Percentiles rank a stretch among this genome's conserved stretches.
Conservation (phyloP, 2,113 vertebrate species). For the Tor tambroides region DNA sequence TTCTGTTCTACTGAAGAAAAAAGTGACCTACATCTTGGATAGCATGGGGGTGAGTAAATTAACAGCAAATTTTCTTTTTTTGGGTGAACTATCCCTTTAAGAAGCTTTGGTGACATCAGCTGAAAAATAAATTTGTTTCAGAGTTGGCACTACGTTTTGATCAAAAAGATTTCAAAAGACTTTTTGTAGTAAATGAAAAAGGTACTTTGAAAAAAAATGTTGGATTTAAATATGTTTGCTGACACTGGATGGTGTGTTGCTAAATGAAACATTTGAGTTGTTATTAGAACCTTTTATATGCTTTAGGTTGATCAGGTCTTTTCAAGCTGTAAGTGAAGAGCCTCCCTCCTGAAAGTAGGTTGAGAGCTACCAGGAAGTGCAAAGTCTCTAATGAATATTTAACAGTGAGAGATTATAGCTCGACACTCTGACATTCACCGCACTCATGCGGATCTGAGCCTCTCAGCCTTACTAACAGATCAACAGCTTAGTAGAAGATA, state of each 20-base stretch:
- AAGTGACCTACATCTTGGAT: too few relatives aligned
- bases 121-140: not conserved
- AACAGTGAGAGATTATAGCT: conserved; percentile 19
- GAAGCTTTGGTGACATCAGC: not conserved
- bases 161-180: not conserved
- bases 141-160: not conserved
- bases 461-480: conserved; percentile 15
- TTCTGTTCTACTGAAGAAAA: too few relatives aligned
- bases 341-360: conserved; percentile 12
- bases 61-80: too few relatives aligned
- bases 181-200: not conserved
- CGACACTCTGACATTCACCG: conserved; percentile 38
- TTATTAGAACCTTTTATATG: not conserved
- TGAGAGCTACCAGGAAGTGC: conserved; percentile 42
- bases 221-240: not conserved
- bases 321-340: conserved; percentile 11
- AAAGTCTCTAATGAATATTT: conserved; percentile 50
- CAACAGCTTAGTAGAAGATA: conserved; percentile 46
- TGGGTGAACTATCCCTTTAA: not conserved
- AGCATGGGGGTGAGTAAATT: too few relatives aligned
- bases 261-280: not conserved
- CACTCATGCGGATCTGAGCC: conserved; percentile 43
- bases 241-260: not conserved
- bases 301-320: not conserved
- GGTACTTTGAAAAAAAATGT: not conserved